Conservation (phyloP, 2,797 vertebrate genomes). For the Enoplosus armatus region DNA sequence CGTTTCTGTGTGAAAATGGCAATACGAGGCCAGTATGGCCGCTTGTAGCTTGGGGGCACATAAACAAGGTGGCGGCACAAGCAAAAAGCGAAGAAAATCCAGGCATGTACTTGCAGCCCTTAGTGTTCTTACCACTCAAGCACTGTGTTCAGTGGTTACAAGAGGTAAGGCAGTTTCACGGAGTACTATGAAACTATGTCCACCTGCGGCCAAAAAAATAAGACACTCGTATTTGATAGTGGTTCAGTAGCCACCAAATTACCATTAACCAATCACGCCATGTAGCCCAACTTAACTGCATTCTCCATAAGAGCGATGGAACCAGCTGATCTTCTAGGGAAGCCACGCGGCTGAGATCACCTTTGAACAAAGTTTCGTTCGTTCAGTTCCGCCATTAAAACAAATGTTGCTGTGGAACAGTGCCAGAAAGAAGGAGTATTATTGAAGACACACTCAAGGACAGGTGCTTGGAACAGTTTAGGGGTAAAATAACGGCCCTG, state of each 20-base stretch:
- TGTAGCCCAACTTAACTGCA: background rate
- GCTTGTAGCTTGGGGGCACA: conserved; percentile 24
- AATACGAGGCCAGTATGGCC: conserved; percentile 26
- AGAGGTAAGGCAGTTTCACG: background rate
- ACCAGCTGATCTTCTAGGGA: background rate
- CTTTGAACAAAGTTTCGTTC: background rate
- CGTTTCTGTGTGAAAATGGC: conserved; percentile 30
- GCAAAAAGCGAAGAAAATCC: background rate
- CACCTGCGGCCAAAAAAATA: background rate
- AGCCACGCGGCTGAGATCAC: background rate
- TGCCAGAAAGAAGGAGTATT: background rate
- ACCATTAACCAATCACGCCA: background rate
- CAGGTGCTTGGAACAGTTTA: background rate
- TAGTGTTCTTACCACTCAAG: background rate
- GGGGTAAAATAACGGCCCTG: background rate
- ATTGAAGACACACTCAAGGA: background rate
- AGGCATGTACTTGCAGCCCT: background rate
- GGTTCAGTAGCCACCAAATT: background rate
- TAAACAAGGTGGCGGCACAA: conserved; percentile 22
- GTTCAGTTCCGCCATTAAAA: background rate
- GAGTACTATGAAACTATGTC: background rate
- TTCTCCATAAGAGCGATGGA: background rate
- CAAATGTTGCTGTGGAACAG: background rate
- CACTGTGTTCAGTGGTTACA: background rate
- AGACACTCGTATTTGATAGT: background rate